Evolutionary conservation across 2,888 invertebrate genomes (phyloP).

Genomic region (Trachelus iudaicus): DNA sequence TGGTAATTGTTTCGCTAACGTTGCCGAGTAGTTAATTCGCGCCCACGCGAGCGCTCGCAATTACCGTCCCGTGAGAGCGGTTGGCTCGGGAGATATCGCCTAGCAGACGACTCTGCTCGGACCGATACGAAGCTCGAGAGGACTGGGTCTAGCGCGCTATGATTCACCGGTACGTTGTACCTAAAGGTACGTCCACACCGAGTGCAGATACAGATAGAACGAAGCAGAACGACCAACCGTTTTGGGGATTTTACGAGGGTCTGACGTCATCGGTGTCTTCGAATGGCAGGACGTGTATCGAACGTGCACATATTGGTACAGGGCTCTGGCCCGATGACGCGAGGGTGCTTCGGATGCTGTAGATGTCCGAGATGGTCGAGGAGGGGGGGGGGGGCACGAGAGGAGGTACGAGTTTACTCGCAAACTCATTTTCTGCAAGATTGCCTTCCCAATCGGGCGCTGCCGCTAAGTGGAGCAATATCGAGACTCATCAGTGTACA

Average conservation of each 20-base stretch:
- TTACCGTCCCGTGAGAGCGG: background rate
- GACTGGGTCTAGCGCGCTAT: background rate
- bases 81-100: background rate
- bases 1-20: conserved; percentile 20
- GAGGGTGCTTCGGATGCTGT: background rate
- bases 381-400: background rate
- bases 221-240: background rate
- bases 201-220: background rate
- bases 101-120: background rate
- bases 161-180: background rate
- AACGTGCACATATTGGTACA: background rate
- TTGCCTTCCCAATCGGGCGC: background rate
- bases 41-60: conserved; percentile 7
- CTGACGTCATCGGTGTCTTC: background rate
- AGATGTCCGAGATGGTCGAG: background rate
- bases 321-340: background rate
- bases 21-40: conserved; percentile 16
- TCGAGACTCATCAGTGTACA: conserved; percentile 13
- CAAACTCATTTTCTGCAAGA: conserved; percentile 6
- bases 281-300: background rate
- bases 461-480: conserved; percentile 13
- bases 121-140: background rate
- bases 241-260: background rate
- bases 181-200: background rate
- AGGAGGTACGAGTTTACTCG: background rate